Evolutionary conservation across 1,140 invertebrate species (phyloP), one percentile per base, ranked within the genome.

Genomic region (Plodia interpunctella): DNA sequence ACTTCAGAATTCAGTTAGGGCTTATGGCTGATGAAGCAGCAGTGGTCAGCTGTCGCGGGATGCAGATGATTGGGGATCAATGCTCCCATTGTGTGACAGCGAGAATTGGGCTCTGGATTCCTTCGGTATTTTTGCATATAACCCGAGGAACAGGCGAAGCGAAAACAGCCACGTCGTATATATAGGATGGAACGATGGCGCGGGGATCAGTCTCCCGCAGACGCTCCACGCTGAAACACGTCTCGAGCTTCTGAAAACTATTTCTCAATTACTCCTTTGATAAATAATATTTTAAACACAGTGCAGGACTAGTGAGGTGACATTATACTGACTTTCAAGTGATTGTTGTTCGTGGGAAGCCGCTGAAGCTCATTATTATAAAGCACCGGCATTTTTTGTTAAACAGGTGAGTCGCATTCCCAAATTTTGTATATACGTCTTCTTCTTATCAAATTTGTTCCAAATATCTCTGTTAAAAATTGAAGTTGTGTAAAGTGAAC

Each of bases 81-180:
- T 74, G 86, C 78, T 85, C 86, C 67, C 86, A 86, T 87, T 87
- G 86, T 85, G 78, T 79, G 83, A 85, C 84, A 87, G 81, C 73
- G 77, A 76, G 78, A 88, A 87, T 88, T 86, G 80, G 80, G 81
- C 78, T 78, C 71, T 74, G 68, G 68, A 88, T 86, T 88, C 83
- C 80, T 73, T 66, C 63, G 76, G 77, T 88, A 87, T 87, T 87
- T 88, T 88, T 81, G 80, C 80, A 74, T 74, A 80, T 81, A 80
- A 66, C 63, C 59, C 63, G 66, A 68, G 73, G 69, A 76, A 77
- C 83, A 80, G 78, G 72, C 76, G 76, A 72, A 70, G 66, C 62
- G 64, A 71, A 70, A 72, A 74, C 65, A 60, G 66, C 62, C 64
- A 20, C 59, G 59, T 35, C 69, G 72, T 85, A 87, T 88, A 88